Conservation (phyloP, 2,113 vertebrate genomes). For the Budorcas taxicolor region DNA sequence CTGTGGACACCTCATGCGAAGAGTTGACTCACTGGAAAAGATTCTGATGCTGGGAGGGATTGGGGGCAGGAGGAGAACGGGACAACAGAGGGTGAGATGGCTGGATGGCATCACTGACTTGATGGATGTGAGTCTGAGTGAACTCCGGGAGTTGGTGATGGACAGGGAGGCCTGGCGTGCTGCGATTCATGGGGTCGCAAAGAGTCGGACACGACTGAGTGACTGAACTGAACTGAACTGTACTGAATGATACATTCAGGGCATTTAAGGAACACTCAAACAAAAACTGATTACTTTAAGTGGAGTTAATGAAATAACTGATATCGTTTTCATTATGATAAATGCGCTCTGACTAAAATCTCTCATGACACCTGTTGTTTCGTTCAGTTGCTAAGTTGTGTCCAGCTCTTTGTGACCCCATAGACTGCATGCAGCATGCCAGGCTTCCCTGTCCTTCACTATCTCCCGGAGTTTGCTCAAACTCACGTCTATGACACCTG, state of each 20-base stretch:
- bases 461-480: background rate
- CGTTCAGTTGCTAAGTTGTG: background rate
- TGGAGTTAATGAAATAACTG: background rate
- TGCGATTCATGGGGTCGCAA: too few relatives aligned
- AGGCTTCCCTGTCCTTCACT: background rate
- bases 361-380: background rate
- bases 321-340: background rate
- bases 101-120: too few relatives aligned
- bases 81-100: too few relatives aligned
- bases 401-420: background rate
- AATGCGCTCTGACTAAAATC: background rate
- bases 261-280: background rate
- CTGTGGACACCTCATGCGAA: too few relatives aligned
- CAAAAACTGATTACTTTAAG: conserved; percentile 5
- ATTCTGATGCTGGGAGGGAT: too few relatives aligned
- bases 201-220: too few relatives aligned
- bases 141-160: too few relatives aligned
- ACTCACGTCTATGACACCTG: background rate
- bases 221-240: too few relatives aligned
- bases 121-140: too few relatives aligned
- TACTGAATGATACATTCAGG: background rate
- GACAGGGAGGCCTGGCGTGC: too few relatives aligned
- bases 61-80: too few relatives aligned
- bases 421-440: background rate
- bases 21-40: too few relatives aligned